Evolutionary conservation across 2,888 invertebrate species (phyloP).

Genomic region (Drosophila falleni): DNA sequence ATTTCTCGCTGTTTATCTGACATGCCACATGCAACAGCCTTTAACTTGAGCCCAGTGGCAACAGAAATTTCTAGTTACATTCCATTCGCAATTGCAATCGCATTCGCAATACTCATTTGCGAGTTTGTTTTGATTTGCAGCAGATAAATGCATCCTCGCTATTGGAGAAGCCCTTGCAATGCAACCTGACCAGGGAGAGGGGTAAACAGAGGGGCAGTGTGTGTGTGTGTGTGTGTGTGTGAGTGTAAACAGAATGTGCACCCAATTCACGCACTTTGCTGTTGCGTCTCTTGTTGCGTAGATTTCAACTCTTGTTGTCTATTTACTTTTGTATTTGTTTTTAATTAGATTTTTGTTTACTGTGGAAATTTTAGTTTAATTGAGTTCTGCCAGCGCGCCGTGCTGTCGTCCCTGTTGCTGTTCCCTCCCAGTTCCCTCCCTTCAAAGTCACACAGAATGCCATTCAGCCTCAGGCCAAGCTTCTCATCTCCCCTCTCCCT

Average conservation of each 20-base stretch:
- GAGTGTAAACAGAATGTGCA: constrained; percentile 42
- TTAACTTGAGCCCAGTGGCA: constrained; percentile 14
- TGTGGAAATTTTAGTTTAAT: constrained; percentile 77
- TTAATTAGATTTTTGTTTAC: constrained; percentile 81
- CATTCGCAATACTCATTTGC: constrained; percentile 52
- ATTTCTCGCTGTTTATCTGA: constrained; percentile 28
- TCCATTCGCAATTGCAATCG: constrained; percentile 22
- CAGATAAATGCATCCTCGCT: constrained; percentile 58
- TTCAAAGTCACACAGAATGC: constrained; percentile 51
- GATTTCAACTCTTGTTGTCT: constrained; percentile 60
- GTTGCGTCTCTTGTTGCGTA: constrained; percentile 36
- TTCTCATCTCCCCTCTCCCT: not conserved
- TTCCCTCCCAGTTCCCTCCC: constrained; percentile 28
- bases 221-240: constrained; percentile 7
- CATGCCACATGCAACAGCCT: constrained; percentile 26
- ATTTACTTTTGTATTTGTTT: constrained; percentile 80
- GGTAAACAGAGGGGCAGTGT: no score
- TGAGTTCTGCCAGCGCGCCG: constrained; percentile 61
- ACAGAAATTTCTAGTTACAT: constrained; percentile 36
- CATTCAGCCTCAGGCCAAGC: constrained; percentile 30
- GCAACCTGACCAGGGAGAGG: not conserved
- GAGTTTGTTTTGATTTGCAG: constrained; percentile 63
- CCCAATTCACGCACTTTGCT: constrained; percentile 50
- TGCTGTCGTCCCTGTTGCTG: constrained; percentile 4
- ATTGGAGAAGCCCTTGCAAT: constrained; percentile 6